A percentile compares a stretch with the other conserved stretches of the same genome.
Conservation (phyloP, 2,797 vertebrate species). For the Gallirallus australis region DNA sequence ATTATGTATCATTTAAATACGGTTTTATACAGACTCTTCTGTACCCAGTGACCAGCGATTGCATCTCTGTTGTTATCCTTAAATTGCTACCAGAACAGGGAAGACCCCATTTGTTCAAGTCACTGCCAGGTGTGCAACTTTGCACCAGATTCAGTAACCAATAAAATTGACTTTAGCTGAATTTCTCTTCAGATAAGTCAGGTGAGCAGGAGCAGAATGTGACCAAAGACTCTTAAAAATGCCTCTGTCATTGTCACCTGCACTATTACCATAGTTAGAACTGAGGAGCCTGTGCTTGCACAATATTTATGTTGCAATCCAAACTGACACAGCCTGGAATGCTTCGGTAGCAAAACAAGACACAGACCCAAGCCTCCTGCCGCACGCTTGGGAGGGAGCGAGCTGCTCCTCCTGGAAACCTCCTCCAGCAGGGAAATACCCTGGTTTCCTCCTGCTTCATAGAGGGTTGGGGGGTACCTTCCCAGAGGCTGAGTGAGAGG, state of each 20-base stretch:
- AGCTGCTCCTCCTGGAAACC: background rate
- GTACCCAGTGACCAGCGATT: background rate
- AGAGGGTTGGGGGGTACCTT: background rate
- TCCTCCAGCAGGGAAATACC: background rate
- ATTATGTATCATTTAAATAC: background rate
- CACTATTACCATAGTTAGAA: slow-evolving; percentile 41
- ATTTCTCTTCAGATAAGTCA: background rate
- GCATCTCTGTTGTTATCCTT: background rate
- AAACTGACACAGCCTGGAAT: slow-evolving; percentile 42
- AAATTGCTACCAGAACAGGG: background rate
- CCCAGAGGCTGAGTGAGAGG: fast-evolving
- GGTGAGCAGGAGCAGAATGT: background rate
- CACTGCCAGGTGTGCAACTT: background rate
- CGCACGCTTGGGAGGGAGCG: background rate
- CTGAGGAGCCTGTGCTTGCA: slow-evolving; percentile 21
- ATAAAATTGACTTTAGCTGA: background rate
- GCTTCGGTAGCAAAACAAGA: background rate
- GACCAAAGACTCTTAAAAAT: slow-evolving; percentile 13
- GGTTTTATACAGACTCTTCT: background rate
- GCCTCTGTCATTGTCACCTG: slow-evolving; percentile 36
- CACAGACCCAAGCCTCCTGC: background rate
- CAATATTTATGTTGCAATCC: slow-evolving; percentile 62
- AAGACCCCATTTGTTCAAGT: background rate
- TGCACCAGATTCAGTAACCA: background rate
- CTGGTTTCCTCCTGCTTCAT: background rate